Conservation (phyloP, 2,797 vertebrate genomes). For the Anas acuta region DNA sequence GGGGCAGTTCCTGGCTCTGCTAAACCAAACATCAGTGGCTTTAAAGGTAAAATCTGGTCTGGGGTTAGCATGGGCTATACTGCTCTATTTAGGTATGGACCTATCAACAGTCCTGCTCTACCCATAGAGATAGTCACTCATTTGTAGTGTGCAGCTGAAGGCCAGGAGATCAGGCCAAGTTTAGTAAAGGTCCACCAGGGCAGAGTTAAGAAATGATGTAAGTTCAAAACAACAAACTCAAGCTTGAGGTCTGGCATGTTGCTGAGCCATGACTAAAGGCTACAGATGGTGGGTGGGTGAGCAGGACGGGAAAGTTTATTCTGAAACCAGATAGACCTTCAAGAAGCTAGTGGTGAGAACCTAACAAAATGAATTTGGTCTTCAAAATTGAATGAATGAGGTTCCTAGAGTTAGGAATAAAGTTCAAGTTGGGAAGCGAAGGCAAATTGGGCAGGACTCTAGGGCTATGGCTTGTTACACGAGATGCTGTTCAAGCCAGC, state of each 20-base stretch:
- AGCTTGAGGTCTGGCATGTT: neutral
- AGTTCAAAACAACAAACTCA: neutral
- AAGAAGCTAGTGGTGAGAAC: neutral
- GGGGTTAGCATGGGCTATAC: neutral
- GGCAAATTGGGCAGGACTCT: neutral
- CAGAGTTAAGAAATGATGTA: neutral
- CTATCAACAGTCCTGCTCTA: neutral
- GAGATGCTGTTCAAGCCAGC: neutral
- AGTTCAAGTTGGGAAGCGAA: neutral
- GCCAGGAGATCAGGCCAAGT: neutral
- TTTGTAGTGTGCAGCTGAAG: neutral
- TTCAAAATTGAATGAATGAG: neutral
- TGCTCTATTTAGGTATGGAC: neutral
- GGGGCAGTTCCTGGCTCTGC: neutral
- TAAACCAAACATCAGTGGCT: neutral
- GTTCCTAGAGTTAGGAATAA: neutral
- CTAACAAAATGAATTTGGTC: neutral
- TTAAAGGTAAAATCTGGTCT: neutral
- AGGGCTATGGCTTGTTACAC: neutral
- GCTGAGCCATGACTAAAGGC: neutral
- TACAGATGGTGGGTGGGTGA: neutral
- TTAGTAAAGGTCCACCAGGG: neutral
- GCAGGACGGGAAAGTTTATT: neutral
- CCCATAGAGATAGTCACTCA: rapidly evolving
- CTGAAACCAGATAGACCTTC: neutral